Evolutionary conservation across 2,888 invertebrate species (phyloP), one percentile per base, ranked within the genome.

Genomic region (Athalia rosae): DNA sequence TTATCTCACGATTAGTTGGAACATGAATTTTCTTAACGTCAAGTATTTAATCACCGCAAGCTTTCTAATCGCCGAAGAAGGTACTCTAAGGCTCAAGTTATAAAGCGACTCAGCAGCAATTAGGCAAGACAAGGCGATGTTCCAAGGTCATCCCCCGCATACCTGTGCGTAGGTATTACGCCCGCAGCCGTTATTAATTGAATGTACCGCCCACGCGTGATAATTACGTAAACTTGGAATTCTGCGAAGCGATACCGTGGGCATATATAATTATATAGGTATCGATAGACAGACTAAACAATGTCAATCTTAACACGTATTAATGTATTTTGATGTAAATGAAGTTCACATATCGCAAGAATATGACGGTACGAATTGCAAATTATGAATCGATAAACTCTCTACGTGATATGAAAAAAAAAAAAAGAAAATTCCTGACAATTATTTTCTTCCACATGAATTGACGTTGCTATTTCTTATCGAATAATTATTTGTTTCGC

Each of bases 1-100:
- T 11, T 53, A 28, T 50, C 11, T 4, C 13, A 1, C 48, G 50
- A 8, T 15, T 11, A 41, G 9, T 13, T 45, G n/a, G 45, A 41
- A 13, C 41, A 56, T 71, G 58, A 71, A 58, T 71, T 71, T 58
- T 58, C 58, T 45, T 45, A 71, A 58, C 13, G 7, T 43, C 45
- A 13, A 28, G 28, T 9, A 53, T 15, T 28, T 53, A 41, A 67
- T 48, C 58, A 45, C 53, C 45, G 61, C 4, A 45, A 71, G 71
- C 71, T 58, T 71, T 71, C 71, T 43, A 71, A 71, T 71, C 45
- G 50, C 71, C 71, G 71, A 58, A 71, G 56, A 71, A 71, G 71
- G 71, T 71, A 58, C 56, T 28, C 28, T 28, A 28, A 28, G 28
- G 28, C 28, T 28, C 28, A 28, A 28, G 28, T 28, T 28, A 28